Evolutionary conservation across 2,888 invertebrate species (phyloP), one percentile per base, ranked within the genome.

Genomic region (Caenorhabditis virilis): DNA sequence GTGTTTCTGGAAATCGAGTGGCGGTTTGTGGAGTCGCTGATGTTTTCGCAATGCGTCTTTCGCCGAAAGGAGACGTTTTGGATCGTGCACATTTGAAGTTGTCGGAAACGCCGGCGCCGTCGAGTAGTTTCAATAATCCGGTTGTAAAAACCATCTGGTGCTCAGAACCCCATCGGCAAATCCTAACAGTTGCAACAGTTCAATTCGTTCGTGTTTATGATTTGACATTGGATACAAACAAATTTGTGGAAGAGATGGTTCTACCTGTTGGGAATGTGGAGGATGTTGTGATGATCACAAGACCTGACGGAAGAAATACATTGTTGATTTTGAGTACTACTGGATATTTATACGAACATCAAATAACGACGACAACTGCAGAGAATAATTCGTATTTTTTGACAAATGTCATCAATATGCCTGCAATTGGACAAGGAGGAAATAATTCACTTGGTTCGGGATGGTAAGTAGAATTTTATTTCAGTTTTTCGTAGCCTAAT

Each of bases 131-230:
- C 9, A 62, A 41, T n/a, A 72, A 72, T 57, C 69, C 66, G 11
- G 56, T 72, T 0, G 54, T 58, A 11, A 69, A 69, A 33, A 61
- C 62, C 6, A 51, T 52, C 35, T 64, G 67, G 67, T 47, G 50
- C 26, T 1, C 16, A 11, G 35, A 33, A 15, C 3, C 1, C 1
- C 9, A 30, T 20, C 20, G 30, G 22, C 47, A 47, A 47, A 16
- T 47, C 2, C 22, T 47, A 5, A 20, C 57, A 11, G 33, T 74
- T 15, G 69, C 64, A 35, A 68, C 70, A 7, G 18, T 50, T 13
- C 73, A 74, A 50, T 68, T 47, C 27, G 60, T 71, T 16, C 41
- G 65, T 6, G 48, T 74, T 25, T 74, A 63, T 50, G 69, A 74
- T 46, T 33, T 71, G 11, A 59, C 63, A 6, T 49, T 60, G 13